Conservation (phyloP, 2,888 invertebrate species). For the Axea sp. region DNA sequence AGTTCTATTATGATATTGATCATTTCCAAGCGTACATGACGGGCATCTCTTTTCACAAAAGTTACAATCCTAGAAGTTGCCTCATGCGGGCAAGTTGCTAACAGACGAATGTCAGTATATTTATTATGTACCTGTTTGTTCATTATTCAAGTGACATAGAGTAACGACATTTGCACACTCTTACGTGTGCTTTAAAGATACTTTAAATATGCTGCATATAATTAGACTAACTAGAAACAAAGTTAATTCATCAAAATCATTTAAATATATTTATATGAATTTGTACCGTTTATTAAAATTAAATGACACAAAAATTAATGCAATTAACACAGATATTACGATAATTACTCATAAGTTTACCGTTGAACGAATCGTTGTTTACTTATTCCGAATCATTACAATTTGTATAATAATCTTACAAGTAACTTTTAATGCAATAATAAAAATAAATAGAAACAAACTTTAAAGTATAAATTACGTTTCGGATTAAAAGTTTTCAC, state of each 20-base stretch:
- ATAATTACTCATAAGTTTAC: too few species aligned
- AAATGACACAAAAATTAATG: too few species aligned
- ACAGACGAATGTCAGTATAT: constrained; percentile 48
- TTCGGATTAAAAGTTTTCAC: too few species aligned
- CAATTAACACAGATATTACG: too few species aligned
- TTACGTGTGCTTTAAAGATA: constrained; percentile 33
- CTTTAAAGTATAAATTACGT: too few species aligned
- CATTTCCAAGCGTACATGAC: constrained; percentile 39
- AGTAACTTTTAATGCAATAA: too few species aligned
- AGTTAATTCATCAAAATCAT: constrained; percentile 9
- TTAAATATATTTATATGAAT: too few species aligned
- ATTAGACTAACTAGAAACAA: constrained; percentile 38
- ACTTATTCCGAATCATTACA: too few species aligned
- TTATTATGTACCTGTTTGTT: constrained; percentile 44
- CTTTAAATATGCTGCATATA: constrained; percentile 33
- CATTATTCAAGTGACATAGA: constrained; percentile 52
- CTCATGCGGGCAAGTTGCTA: constrained; percentile 45
- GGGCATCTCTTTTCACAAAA: constrained; percentile 35
- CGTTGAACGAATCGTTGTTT: too few species aligned
- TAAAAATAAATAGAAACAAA: too few species aligned
- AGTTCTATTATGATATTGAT: constrained; percentile 54
- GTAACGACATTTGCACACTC: constrained; percentile 37
- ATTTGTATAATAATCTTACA: too few species aligned
- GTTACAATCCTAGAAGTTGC: constrained; percentile 45
- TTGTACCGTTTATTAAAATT: too few species aligned